Conservation (phyloP, 2,797 vertebrate genomes). For the Oreochromis mossambicus region DNA sequence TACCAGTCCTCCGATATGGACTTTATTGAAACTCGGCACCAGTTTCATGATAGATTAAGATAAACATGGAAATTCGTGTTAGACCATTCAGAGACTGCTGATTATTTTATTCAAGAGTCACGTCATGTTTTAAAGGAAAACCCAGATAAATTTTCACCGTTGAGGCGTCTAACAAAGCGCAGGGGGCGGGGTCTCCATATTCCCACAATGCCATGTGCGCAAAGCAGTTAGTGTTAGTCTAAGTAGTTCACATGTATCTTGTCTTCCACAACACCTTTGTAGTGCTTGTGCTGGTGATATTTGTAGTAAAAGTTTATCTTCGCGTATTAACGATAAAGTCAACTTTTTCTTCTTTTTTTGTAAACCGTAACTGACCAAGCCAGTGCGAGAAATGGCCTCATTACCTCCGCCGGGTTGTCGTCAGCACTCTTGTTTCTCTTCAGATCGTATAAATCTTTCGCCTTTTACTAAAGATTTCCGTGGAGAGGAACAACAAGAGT, state of each 20-base stretch:
- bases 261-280: not conserved
- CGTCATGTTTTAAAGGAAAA: not conserved
- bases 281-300: rapidly evolving
- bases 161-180: not conserved
- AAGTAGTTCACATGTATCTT: not conserved
- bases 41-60: rapidly evolving
- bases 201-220: not conserved
- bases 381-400: rapidly evolving
- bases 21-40: rapidly evolving
- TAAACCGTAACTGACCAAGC: not conserved
- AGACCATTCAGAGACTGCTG: not conserved
- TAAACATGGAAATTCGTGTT: not conserved
- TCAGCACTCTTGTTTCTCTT: constrained; percentile 43
- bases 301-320: not conserved
- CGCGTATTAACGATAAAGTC: rapidly evolving
- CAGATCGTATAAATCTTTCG: constrained; percentile 51
- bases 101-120: not conserved
- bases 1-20: rapidly evolving
- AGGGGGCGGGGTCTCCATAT: not conserved
- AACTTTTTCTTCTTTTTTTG: rapidly evolving
- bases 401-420: rapidly evolving
- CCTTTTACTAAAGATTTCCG: constrained; percentile 61
- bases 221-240: too few species aligned
- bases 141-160: not conserved
- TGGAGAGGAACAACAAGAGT: constrained; percentile 39